phyloP scores from a whole-genome alignment of 2,888 invertebrate genomes.

The Protonemura montana region DNA sequence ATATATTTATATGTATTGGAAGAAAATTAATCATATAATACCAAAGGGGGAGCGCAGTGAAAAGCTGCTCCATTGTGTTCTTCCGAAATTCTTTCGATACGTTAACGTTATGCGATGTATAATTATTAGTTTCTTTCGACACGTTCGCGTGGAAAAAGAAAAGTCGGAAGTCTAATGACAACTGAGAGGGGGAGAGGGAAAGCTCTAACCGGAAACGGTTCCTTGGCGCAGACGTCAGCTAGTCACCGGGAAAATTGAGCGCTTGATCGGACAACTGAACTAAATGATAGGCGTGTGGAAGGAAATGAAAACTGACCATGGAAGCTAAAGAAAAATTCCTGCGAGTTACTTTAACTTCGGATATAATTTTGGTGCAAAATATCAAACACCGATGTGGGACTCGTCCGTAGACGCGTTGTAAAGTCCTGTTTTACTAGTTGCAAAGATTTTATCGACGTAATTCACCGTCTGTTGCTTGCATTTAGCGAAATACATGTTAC shows the following conservation, averaged over 20 bases:
- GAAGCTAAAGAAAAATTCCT: too few species aligned
- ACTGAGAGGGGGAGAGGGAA: neutral
- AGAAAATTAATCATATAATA: neutral
- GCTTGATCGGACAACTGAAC: constrained; percentile 25
- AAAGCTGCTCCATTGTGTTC: neutral
- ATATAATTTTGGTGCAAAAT: too few species aligned
- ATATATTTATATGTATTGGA: neutral
- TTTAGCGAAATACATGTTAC: too few species aligned
- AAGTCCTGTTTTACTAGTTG: too few species aligned
- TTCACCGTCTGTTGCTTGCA: too few species aligned
- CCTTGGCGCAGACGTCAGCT: constrained; percentile 13
- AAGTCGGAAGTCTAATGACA: neutral
- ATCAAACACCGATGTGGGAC: too few species aligned
- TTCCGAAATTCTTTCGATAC: neutral
- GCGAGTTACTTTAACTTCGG: too few species aligned
- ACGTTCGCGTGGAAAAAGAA: neutral
- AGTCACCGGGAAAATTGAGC: neutral
- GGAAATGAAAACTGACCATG: neutral
- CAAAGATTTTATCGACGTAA: too few species aligned
- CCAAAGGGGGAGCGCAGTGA: neutral
- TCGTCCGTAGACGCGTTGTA: too few species aligned
- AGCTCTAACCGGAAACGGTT: constrained; percentile 4
- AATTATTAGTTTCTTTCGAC: neutral
- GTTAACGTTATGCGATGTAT: neutral
- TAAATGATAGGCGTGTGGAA: neutral